Conservation (phyloP, 2,888 invertebrate genomes). For the Melipona bicolor region DNA sequence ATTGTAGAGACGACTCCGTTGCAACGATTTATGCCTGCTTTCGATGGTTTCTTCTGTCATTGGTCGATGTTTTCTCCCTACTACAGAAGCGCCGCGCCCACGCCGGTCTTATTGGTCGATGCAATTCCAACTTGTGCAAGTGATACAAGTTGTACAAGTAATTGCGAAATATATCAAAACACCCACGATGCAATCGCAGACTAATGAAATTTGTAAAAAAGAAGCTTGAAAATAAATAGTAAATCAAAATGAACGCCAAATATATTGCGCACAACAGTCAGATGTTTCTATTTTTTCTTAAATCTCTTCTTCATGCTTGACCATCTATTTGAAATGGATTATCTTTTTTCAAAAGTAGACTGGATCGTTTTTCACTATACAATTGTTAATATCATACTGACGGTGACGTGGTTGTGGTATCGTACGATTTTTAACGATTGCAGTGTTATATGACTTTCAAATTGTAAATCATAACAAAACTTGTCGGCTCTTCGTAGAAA, state of each 20-base stretch:
- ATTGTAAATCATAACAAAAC: too few relatives aligned
- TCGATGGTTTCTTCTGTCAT: slow-evolving; percentile 5
- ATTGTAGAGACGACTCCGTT: slow-evolving; percentile 19
- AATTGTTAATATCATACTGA: too few relatives aligned
- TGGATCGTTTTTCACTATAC: neutral
- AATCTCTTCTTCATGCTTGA: neutral
- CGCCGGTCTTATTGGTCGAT: slow-evolving; percentile 49
- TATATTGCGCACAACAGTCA: too few relatives aligned
- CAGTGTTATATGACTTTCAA: too few relatives aligned
- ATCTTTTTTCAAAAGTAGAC: neutral
- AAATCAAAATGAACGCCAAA: neutral
- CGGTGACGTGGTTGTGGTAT: too few relatives aligned
- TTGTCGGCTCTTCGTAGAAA: too few relatives aligned
- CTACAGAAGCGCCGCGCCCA: slow-evolving; percentile 43
- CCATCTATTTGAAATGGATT: neutral
- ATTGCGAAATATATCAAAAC: slow-evolving; percentile 23
- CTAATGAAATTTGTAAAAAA: neutral
- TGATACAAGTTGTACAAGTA: too few relatives aligned
- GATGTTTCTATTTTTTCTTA: neutral
- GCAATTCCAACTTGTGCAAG: slow-evolving; percentile 14
- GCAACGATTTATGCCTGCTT: slow-evolving; percentile 43
- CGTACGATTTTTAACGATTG: too few relatives aligned
- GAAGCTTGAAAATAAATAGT: neutral
- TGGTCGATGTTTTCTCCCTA: slow-evolving; percentile 46
- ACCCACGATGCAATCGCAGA: slow-evolving; percentile 6